phyloP scores from a whole-genome alignment of 2,113 vertebrate genomes.

The Synodontis membranacea region DNA sequence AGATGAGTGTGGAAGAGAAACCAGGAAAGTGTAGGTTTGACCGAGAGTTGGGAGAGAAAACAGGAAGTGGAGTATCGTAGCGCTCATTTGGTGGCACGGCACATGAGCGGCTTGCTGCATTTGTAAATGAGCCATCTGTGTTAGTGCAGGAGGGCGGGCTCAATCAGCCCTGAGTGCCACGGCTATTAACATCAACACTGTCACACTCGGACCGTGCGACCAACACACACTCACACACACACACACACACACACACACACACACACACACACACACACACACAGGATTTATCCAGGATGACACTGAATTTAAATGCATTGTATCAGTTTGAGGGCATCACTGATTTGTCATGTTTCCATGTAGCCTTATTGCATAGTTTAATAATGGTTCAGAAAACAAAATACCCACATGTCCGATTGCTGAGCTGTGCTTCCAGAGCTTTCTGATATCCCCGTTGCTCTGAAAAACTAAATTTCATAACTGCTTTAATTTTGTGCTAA shows the following conservation, averaged over 20 bases:
- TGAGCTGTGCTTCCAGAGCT: not conserved
- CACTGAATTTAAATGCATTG: not conserved
- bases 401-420: not conserved
- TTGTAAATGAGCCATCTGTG: slow-evolving; percentile 44
- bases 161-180: slow-evolving; percentile 36
- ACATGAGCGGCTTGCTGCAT: slow-evolving; percentile 60
- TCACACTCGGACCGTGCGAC: slow-evolving; percentile 19
- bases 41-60: slow-evolving; percentile 60
- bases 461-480: slow-evolving; percentile 75
- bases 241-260: not conserved
- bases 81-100: slow-evolving; percentile 55
- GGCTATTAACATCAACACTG: slow-evolving; percentile 31
- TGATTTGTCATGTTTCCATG: not conserved
- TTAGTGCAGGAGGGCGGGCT: slow-evolving; percentile 23
- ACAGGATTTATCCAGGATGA: not conserved
- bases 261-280: not conserved
- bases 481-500: slow-evolving; percentile 80
- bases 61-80: slow-evolving; percentile 69
- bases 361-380: not conserved
- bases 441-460: slow-evolving; percentile 57
- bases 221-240: slow-evolving; percentile 1
- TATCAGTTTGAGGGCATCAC: not conserved
- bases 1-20: slow-evolving; percentile 20
- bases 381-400: not conserved
- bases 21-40: slow-evolving; percentile 6